phyloP scores from a whole-genome alignment of 2,888 invertebrate species.

The Operophtera brumata region DNA sequence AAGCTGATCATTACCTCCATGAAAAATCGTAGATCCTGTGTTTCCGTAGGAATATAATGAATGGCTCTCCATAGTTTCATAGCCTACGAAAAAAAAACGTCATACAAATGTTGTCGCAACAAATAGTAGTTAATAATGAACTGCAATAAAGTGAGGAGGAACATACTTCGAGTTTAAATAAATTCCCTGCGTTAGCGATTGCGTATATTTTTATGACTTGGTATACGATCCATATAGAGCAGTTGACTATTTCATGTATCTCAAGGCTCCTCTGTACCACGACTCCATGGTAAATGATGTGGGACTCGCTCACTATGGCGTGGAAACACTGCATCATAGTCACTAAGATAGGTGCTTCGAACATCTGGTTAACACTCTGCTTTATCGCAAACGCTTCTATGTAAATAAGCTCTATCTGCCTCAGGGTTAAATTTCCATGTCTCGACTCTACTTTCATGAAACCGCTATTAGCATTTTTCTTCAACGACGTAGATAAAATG shows the following conservation, averaged over 20 bases:
- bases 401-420: conserved; percentile 53
- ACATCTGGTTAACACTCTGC: conserved; percentile 51
- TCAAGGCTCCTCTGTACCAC: conserved; percentile 40
- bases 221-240: conserved; percentile 60
- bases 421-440: conserved; percentile 39
- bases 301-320: conserved; percentile 59
- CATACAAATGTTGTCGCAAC: neutral
- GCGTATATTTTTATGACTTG: conserved; percentile 61
- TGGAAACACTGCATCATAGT: conserved; percentile 64
- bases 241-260: conserved; percentile 55
- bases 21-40: conserved; percentile 51
- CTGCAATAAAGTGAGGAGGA: neutral
- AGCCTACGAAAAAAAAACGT: conserved; percentile 40
- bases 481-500: conserved; percentile 28
- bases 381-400: conserved; percentile 52
- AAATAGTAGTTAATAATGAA: neutral
- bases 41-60: conserved; percentile 55
- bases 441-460: conserved; percentile 40
- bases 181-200: conserved; percentile 52
- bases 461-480: conserved; percentile 30
- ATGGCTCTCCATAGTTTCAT: conserved; percentile 52
- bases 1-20: conserved; percentile 47
- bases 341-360: conserved; percentile 57
- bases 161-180: conserved; percentile 55
- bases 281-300: conserved; percentile 62